phyloP scores from a whole-genome alignment of 2,888 invertebrate genomes.

The Spodoptera littoralis region DNA sequence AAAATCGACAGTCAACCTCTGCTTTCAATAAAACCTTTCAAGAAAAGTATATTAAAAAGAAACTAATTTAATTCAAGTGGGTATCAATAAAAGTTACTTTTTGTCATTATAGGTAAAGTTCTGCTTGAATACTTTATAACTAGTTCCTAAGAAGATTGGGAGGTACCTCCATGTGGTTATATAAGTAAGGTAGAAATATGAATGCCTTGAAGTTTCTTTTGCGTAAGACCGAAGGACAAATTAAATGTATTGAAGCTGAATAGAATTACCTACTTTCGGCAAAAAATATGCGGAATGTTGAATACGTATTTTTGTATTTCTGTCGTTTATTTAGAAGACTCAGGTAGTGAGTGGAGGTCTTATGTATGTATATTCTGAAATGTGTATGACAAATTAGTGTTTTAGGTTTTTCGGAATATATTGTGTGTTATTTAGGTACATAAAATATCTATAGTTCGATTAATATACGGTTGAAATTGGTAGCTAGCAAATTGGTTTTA shows the following conservation, averaged over 20 bases:
- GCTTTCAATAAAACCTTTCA: too few species aligned
- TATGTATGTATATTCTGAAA: too few species aligned
- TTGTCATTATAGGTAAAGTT: constrained; percentile 6
- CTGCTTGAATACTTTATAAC: constrained; percentile 4
- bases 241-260: constrained; percentile 26
- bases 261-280: constrained; percentile 26
- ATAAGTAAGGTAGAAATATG: constrained; percentile 28
- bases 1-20: too few species aligned
- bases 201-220: constrained; percentile 22
- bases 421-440: too few species aligned
- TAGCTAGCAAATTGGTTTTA: too few species aligned
- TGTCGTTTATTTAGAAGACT: constrained; percentile 2
- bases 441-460: too few species aligned
- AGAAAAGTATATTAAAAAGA: too few species aligned
- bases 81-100: not conserved
- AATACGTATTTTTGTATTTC: constrained; percentile 6
- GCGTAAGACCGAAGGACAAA: constrained; percentile 31
- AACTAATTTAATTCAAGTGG: not conserved
- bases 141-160: constrained; percentile 6
- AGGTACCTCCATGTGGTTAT: constrained; percentile 31
- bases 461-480: too few species aligned
- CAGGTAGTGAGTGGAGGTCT: too few species aligned
- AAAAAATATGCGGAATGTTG: constrained; percentile 18
- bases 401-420: too few species aligned
- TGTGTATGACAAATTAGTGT: too few species aligned